A percentile compares a stretch with the other conserved stretches of the same genome.
Conservation (phyloP, 1,140 invertebrate species). For the Pachypeltis micranthus region DNA sequence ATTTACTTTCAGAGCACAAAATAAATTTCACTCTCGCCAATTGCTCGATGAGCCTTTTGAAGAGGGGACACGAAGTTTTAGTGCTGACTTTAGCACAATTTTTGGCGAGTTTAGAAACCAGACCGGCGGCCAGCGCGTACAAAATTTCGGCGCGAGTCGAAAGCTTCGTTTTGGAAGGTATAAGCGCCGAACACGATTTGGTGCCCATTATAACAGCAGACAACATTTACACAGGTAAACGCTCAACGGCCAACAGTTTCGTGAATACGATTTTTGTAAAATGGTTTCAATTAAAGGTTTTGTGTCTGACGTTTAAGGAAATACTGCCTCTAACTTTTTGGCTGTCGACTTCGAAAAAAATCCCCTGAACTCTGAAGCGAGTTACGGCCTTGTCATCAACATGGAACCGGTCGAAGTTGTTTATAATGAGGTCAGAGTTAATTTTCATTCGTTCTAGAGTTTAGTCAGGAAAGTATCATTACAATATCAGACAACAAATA, state of each 20-base stretch:
- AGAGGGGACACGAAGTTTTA: conserved; percentile 56
- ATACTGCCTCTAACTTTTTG: conserved; percentile 53
- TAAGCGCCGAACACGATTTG: conserved; percentile 58
- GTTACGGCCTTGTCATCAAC: conserved; percentile 53
- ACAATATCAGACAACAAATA: too few relatives aligned
- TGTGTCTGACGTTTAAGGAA: conserved; percentile 36
- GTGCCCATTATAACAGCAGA: conserved; percentile 58
- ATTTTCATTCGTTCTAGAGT: too few relatives aligned
- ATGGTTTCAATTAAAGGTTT: neutral
- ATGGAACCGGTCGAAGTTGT: conserved; percentile 64
- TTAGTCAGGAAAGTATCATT: too few relatives aligned
- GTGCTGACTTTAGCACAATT: conserved; percentile 62
- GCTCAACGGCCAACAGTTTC: too few relatives aligned
- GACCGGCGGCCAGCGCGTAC: conserved; percentile 53
- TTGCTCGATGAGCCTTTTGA: conserved; percentile 54
- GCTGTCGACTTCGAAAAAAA: conserved; percentile 65
- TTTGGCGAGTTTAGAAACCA: conserved; percentile 55
- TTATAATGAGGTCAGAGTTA: conserved; percentile 75
- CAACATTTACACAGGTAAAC: conserved; percentile 47
- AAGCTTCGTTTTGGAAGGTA: conserved; percentile 65
- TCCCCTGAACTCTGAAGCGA: conserved; percentile 51
- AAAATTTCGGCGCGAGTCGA: conserved; percentile 62
- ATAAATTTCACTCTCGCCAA: conserved; percentile 67
- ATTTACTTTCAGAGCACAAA: conserved; percentile 53
- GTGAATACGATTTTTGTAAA: neutral